Evolutionary conservation across 2,888 invertebrate species (phyloP).

Genomic region (Apocheima hispidaria): DNA sequence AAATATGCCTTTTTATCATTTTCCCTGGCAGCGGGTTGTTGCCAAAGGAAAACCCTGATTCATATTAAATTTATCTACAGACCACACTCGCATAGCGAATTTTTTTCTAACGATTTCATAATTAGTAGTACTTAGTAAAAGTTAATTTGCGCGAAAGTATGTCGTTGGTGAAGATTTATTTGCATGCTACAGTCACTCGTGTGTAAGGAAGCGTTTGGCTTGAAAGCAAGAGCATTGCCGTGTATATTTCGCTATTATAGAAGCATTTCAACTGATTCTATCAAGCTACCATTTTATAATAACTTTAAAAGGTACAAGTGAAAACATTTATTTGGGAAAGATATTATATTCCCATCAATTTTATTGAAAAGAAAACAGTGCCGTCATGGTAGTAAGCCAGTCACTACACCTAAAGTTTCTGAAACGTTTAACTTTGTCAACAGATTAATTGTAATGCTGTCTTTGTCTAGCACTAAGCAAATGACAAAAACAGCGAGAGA

Average conservation of each 20-base stretch:
- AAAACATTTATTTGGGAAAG: too few relatives aligned
- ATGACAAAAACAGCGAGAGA: too few relatives aligned
- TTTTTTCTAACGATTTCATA: conserved; percentile 17
- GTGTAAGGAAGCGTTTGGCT: conserved; percentile 11
- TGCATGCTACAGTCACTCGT: conserved; percentile 3
- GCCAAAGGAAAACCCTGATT: neutral
- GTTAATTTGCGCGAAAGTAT: conserved; percentile 16
- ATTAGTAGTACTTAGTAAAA: conserved; percentile 8
- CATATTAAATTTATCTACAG: neutral
- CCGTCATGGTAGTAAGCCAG: too few relatives aligned
- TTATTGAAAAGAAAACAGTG: too few relatives aligned
- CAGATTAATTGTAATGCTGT: too few relatives aligned
- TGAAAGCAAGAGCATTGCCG: conserved; percentile 13
- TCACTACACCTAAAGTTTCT: too few relatives aligned
- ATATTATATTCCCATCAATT: too few relatives aligned
- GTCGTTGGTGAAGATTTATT: conserved; percentile 13
- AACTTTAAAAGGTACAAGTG: too few relatives aligned
- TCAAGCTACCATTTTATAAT: neutral
- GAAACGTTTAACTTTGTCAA: too few relatives aligned
- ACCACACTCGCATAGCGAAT: neutral
- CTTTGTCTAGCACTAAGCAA: too few relatives aligned
- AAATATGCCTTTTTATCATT: too few relatives aligned
- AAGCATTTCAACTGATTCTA: neutral
- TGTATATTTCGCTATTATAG: conserved; percentile 15
- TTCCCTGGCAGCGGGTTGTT: neutral